phyloP scores from a whole-genome alignment of 2,797 vertebrate genomes.

The Lateolabrax maculatus region DNA sequence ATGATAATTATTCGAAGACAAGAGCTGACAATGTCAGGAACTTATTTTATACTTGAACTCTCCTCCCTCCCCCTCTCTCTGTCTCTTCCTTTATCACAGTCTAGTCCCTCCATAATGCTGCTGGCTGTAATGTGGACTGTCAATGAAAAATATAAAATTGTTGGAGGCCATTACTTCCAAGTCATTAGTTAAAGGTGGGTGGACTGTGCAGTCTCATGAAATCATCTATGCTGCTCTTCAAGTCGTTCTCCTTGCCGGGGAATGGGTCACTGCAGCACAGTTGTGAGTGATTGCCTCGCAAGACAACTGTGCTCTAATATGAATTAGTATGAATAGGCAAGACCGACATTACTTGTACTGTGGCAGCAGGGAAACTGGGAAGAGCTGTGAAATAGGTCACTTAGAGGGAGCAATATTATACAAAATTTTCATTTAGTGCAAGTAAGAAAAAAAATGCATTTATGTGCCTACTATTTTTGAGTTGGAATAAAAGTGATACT shows the following conservation, averaged over 20 bases:
- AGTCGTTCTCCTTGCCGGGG: slow-evolving; percentile 67
- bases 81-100: slow-evolving; percentile 29
- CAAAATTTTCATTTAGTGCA: slow-evolving; percentile 21
- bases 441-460: slow-evolving; percentile 26
- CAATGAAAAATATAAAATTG: slow-evolving; percentile 78
- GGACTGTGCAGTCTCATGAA: slow-evolving; percentile 74
- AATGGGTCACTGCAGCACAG: slow-evolving; percentile 67
- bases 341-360: slow-evolving; percentile 8
- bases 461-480: slow-evolving; percentile 19
- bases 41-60: slow-evolving; percentile 25
- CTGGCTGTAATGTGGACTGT: slow-evolving; percentile 57
- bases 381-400: slow-evolving; percentile 34
- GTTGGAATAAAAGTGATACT: slow-evolving; percentile 10
- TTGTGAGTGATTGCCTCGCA: slow-evolving; percentile 52
- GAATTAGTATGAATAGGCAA: slow-evolving; percentile 48
- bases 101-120: slow-evolving; percentile 31
- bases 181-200: slow-evolving; percentile 77
- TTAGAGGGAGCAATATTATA: slow-evolving; percentile 8
- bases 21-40: slow-evolving; percentile 38
- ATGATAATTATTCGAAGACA: slow-evolving; percentile 13
- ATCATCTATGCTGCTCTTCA: slow-evolving; percentile 75
- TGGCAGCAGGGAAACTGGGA: not conserved
- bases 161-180: slow-evolving; percentile 78
- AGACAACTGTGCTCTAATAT: slow-evolving; percentile 49
- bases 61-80: not conserved